Base-by-base conservation (phyloP, 2,797 vertebrate genomes). In the Uromys caudimaculatus region DNA sequence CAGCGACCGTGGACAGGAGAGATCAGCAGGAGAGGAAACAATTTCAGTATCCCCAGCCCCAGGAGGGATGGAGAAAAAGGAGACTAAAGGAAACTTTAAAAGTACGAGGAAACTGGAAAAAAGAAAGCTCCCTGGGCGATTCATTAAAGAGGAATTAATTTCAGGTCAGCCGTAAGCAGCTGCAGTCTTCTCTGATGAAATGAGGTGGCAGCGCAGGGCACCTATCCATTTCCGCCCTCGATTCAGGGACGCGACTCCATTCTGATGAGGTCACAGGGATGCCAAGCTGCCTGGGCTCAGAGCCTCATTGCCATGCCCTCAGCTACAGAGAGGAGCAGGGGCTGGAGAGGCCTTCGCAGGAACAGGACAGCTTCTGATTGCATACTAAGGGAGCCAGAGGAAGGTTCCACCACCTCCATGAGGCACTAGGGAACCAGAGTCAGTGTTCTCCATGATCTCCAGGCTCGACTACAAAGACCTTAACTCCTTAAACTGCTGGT, bases 141-240 rank as follows among this genome's bases (percentile, higher is more conserved):
- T 96, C 81, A 90, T 96, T 93, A 90, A 93, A 95, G 62, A 93
- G 52, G n/a, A 95, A 95, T 92, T 97, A 87, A 92, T 96, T 94
- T 96, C 27, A 50, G 87, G 86, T 90, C 88, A 67, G 38, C 82
- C 71, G 41, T 84, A 44, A 92, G 93, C 78, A 75, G 86, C 88
- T 60, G 52, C 24, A 2, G 58, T 81, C 35, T 85, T 75, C 60
- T 87, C 79, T 54, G 29, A 60, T 67, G 64, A 84, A 93, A 77
- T 1, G 44, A 82, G 73, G 75, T 3, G 6, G 73, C 24, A 27
- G 27, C 41, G 54, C 58, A 12, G 50, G 88, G 73, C 24, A 11
- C 44, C 69, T 64, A 6, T 24, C 41, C 19, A 32, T 69, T 86
- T 79, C 83, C 69, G 38, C 60, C 1, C 4, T 8, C 21, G 6